Conservation (phyloP, 2,113 vertebrate species). For the Alectura lathami region DNA sequence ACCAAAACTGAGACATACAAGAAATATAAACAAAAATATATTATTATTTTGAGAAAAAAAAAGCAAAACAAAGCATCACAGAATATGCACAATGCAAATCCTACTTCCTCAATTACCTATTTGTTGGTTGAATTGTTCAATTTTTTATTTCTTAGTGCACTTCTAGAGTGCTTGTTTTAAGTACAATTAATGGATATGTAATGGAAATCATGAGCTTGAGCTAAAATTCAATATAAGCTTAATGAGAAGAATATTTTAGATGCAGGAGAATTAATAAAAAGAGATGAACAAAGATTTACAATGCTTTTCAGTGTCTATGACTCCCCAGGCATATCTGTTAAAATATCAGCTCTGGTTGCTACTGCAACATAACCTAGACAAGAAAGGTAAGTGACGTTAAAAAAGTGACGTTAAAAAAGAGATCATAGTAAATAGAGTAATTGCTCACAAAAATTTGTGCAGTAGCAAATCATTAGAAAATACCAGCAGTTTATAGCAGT, state of each 20-base stretch:
- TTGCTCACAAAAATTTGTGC: background rate
- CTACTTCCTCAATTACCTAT: background rate
- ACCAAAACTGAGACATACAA: background rate
- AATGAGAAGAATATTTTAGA: conserved; percentile 41
- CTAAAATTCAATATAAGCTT: conserved; percentile 52
- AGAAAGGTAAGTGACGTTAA: background rate
- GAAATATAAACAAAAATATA: too few relatives aligned
- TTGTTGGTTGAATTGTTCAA: background rate
- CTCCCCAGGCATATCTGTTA: background rate
- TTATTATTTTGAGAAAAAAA: background rate
- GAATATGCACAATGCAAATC: background rate
- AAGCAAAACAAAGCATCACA: background rate
- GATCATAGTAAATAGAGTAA: background rate
- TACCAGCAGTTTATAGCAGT: background rate
- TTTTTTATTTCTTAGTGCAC: background rate
- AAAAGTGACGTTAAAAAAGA: background rate
- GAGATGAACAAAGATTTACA: background rate
- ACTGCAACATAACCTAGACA: background rate
- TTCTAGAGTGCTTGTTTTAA: conserved; percentile 61
- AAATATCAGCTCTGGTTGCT: background rate
- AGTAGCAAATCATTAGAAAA: background rate
- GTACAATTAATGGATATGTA: conserved; percentile 64
- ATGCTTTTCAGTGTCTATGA: background rate
- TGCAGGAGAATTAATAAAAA: background rate
- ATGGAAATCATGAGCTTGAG: conserved; percentile 64